Evolutionary conservation across 2,113 vertebrate genomes (phyloP), one percentile per base, ranked within the genome.

Genomic region (Megalops atlanticus): DNA sequence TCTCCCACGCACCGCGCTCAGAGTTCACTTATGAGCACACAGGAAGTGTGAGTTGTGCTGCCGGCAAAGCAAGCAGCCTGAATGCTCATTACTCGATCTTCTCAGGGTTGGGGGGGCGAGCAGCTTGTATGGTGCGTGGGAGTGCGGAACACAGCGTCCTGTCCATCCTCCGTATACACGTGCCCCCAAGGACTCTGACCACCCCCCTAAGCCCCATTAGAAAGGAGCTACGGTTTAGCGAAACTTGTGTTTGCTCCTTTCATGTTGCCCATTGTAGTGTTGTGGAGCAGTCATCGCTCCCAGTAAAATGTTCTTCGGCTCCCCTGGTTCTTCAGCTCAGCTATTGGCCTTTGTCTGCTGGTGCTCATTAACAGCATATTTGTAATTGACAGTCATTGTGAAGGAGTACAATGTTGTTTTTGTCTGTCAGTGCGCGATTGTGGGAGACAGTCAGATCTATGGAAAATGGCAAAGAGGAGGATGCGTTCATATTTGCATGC

Each of bases 1-100:
- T 70, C 71, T 70, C 64, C 70, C 45, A 74, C 70, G 36, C 70
- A 73, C 35, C 24, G n/a, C 8, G 33, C 33, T 18, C 39, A 41
- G 77, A 64, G 64, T 69, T 69, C 27, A 54, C 16, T 73, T 74
- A n/a, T 70, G 64, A 45, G 18, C 33, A 36, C 33, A 52, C 69
- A 14, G 43, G 43, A 11, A 33, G 69, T 24, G 68, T 27, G 14
- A 54, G 52, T 38, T 64, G n/a, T 18, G 45, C 33, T 73, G 45
- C 38, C 31, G 43, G 21, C 10, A n/a, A 64, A 64, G 58, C 24
- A 24, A 58, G 52, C 52, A 8, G 52, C 52, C 52, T 58, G 52
- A 64, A 31, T 64, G 31, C 31, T 64, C 58, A 27, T 64, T 31
- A 10, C 58, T 64, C 2, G 6, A 11, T 24, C n/a, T 64, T 24